Conservation (phyloP, 1,140 invertebrate species). For the Aphidius gifuensis region DNA sequence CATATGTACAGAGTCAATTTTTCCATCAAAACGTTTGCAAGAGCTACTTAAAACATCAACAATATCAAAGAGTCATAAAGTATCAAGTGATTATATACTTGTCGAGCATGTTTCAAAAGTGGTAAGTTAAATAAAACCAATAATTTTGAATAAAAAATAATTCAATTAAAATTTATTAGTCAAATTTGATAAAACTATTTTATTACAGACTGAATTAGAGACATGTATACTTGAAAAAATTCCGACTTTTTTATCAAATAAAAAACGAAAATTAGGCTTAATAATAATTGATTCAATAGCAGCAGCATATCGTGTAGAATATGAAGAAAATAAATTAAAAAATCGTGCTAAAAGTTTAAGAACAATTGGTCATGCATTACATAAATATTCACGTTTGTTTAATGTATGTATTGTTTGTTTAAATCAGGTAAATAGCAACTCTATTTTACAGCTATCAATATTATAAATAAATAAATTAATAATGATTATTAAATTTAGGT, state of each 20-base stretch:
- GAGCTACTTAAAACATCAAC: conserved; percentile 48
- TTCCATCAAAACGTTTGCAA: conserved; percentile 68
- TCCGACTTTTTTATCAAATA: conserved; percentile 48
- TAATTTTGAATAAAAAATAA: not conserved
- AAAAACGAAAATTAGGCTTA: conserved; percentile 57
- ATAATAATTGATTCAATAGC: conserved; percentile 76
- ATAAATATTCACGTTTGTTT: conserved; percentile 57
- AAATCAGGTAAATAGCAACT: conserved; percentile 64
- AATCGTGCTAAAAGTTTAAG: conserved; percentile 60
- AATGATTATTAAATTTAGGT: conserved; percentile 37
- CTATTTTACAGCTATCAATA: conserved; percentile 15
- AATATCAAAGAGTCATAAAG: conserved; percentile 37
- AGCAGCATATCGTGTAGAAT: conserved; percentile 66
- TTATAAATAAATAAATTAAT: not conserved
- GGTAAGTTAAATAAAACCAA: conserved; percentile 34
- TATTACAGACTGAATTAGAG: conserved; percentile 56
- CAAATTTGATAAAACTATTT: conserved; percentile 11
- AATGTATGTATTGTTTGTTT: conserved; percentile 65
- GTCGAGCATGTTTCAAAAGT: conserved; percentile 56
- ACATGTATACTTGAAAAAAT: conserved; percentile 59
- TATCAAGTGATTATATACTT: conserved; percentile 56
- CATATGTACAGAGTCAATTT: conserved; percentile 73
- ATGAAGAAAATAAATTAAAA: conserved; percentile 49
- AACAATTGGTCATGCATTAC: conserved; percentile 58
- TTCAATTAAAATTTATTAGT: conserved; percentile 24